phyloP scores from a whole-genome alignment of 1,140 invertebrate genomes.

The Oppia nitens region DNA sequence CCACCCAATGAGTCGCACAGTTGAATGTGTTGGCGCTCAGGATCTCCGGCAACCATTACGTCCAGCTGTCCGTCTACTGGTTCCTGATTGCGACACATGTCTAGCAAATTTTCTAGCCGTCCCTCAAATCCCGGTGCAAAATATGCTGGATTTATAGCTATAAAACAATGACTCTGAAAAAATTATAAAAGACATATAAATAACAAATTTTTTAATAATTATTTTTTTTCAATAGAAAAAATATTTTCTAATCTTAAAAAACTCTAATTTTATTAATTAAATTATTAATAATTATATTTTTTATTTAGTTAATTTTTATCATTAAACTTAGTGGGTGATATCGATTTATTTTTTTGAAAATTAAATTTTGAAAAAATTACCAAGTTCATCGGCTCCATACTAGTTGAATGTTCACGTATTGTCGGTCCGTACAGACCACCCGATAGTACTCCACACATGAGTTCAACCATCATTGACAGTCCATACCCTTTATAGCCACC shows the following conservation, averaged over 20 bases:
- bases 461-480: constrained; percentile 65
- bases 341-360: not conserved
- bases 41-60: constrained; percentile 68
- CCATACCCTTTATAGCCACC: constrained; percentile 81
- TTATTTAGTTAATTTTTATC: constrained; percentile 9
- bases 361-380: not conserved
- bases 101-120: constrained; percentile 43
- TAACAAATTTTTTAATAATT: no score
- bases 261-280: no score
- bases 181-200: no score
- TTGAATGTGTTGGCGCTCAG: constrained; percentile 48
- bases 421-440: constrained; percentile 46
- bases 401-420: constrained; percentile 53
- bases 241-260: no score
- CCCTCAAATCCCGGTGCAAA: constrained; percentile 65
- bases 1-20: constrained; percentile 49
- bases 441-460: constrained; percentile 52
- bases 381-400: constrained; percentile 47
- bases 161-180: constrained; percentile 65
- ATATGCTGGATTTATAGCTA: constrained; percentile 63
- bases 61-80: constrained; percentile 16
- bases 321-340: not conserved
- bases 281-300: no score
- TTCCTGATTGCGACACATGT: constrained; percentile 29
- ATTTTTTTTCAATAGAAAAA: no score